A percentile compares a stretch with the other conserved stretches of the same genome.
These are phyloP conservation scores for Cacatua alba DNA, from an alignment of 2,113 vertebrate species.

Conservation along the genomic window DNA sequence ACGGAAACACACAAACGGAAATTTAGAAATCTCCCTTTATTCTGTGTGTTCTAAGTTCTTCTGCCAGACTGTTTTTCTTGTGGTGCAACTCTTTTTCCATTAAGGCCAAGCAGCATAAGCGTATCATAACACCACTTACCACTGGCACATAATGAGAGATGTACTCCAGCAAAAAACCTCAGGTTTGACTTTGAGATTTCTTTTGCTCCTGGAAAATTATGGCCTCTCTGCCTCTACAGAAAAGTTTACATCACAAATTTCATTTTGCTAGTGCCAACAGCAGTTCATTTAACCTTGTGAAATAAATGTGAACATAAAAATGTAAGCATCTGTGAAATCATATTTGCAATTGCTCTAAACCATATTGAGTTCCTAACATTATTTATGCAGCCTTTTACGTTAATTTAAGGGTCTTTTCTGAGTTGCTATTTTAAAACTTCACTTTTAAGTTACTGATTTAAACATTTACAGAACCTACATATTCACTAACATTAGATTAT, in stretches of 20 bases:
- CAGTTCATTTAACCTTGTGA: slow-evolving; percentile 23
- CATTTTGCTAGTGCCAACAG: neutral
- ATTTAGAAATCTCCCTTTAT: neutral
- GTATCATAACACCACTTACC: neutral
- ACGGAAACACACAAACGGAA: neutral
- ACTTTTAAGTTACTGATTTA: neutral
- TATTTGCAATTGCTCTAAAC: slow-evolving; percentile 6
- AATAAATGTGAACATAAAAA: slow-evolving; percentile 32
- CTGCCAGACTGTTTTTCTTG: rapidly evolving
- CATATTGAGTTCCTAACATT: neutral
- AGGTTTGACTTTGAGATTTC: neutral
- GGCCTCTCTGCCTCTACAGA: neutral
- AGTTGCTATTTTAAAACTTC: neutral
- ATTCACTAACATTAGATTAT: neutral
- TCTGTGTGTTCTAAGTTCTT: rapidly evolving
- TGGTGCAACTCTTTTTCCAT: neutral
- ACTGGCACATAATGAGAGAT: neutral
- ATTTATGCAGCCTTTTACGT: neutral
- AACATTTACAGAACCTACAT: neutral
- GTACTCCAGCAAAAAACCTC: neutral
- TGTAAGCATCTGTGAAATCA: slow-evolving; percentile 24
- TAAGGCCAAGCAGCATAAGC: neutral
- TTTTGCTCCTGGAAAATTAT: neutral
- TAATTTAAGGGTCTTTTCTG: neutral
- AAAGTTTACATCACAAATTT: neutral